A percentile compares a stretch with the other conserved stretches of the same genome.
Evolutionary conservation across 2,113 vertebrate species (phyloP).

Genomic region (Peromyscus maniculatus): DNA sequence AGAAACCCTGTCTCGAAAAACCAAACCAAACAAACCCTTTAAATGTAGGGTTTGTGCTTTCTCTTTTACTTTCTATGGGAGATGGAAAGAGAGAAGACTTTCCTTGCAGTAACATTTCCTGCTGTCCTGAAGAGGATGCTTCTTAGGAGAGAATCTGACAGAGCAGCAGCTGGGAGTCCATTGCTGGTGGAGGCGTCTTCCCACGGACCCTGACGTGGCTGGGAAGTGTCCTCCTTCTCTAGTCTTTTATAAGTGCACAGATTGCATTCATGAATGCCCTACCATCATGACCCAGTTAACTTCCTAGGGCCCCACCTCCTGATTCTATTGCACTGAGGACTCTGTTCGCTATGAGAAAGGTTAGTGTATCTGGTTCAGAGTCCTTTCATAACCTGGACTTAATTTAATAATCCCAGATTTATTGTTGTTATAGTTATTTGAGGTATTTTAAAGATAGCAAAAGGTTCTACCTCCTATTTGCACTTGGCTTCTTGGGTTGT

Average conservation of each 20-base stretch:
- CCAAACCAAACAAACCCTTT: not conserved
- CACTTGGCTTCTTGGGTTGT: not conserved
- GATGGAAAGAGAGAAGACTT: not conserved
- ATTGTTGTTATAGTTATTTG: not conserved
- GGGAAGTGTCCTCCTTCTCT: not conserved
- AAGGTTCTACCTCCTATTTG: not conserved
- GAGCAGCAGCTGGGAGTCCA: not conserved
- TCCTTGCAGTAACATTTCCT: not conserved
- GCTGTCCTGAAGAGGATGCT: not conserved
- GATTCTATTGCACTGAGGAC: too few relatives aligned
- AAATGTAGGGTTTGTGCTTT: conserved; percentile 15
- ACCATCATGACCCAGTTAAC: too few relatives aligned
- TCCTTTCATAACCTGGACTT: not conserved
- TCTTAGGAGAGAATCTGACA: not conserved
- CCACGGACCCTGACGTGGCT: not conserved
- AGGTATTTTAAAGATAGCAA: not conserved
- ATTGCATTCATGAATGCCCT: not conserved
- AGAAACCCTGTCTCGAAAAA: not conserved
- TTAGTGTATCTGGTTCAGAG: not conserved
- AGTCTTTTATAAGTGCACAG: too few relatives aligned
- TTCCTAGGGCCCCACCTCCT: not conserved
- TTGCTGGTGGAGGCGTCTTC: not conserved
- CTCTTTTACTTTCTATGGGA: not conserved
- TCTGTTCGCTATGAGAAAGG: not conserved
- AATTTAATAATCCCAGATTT: conserved; percentile 19